Conservation (phyloP, 2,797 vertebrate genomes). For the Epinephelus coioides region DNA sequence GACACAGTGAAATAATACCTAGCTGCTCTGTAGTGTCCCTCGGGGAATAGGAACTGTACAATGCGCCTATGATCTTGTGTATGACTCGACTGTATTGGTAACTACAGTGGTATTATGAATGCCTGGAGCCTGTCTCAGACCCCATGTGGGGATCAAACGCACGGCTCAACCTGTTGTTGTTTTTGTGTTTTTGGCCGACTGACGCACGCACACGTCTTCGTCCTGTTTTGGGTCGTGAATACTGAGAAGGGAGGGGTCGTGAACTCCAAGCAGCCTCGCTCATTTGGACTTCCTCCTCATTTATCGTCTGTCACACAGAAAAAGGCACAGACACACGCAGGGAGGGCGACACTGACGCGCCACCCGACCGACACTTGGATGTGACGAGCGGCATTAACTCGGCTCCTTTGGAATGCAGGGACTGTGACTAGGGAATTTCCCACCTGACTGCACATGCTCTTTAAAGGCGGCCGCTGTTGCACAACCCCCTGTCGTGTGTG, state of each 20-base stretch:
- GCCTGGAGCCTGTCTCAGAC: constrained; percentile 32
- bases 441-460: constrained; percentile 74
- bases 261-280: constrained; percentile 45
- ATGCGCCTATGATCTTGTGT: constrained; percentile 27
- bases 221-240: constrained; percentile 45
- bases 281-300: constrained; percentile 64
- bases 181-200: constrained; percentile 18
- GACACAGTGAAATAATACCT: constrained; percentile 10
- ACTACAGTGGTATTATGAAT: neutral
- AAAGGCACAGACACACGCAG: constrained; percentile 10
- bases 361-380: constrained; percentile 72
- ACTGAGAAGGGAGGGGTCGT: constrained; percentile 6
- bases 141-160: constrained; percentile 48
- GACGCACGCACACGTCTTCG: constrained; percentile 13
- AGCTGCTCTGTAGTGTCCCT: constrained; percentile 1
- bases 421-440: constrained; percentile 72
- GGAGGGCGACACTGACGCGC: constrained; percentile 34
- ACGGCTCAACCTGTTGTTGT: constrained; percentile 28
- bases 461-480: constrained; percentile 57
- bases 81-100: neutral
- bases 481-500: constrained; percentile 33
- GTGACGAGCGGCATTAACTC: constrained; percentile 5
- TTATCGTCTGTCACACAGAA: constrained; percentile 49
- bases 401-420: constrained; percentile 62
- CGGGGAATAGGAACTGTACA: neutral